A percentile compares a stretch with the other conserved stretches of the same genome.
Conservation (phyloP, 2,888 invertebrate genomes). For the Sabatieria punctata region DNA sequence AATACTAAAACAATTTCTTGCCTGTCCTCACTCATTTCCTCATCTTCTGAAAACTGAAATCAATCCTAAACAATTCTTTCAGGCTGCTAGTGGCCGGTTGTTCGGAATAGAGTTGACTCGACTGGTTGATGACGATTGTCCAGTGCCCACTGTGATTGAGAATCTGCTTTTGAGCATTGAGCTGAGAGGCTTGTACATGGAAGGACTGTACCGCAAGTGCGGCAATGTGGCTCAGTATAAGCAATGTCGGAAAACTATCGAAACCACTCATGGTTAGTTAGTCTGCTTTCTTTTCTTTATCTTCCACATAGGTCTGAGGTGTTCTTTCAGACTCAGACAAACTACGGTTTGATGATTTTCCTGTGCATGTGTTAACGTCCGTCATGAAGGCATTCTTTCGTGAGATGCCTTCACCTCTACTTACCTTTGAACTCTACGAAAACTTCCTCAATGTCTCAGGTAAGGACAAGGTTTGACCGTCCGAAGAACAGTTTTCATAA, state of each 20-base stretch:
- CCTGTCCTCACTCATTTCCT: no score
- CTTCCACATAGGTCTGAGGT: no score
- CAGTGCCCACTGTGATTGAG: slow-evolving; percentile 60
- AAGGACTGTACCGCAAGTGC: slow-evolving; percentile 79
- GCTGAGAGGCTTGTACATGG: slow-evolving; percentile 69
- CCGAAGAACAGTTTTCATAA: not conserved
- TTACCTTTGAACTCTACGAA: slow-evolving; percentile 82
- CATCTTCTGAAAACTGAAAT: no score
- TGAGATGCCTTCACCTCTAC: slow-evolving; percentile 77
- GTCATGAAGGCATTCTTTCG: slow-evolving; percentile 70
- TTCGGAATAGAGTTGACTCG: slow-evolving; percentile 63
- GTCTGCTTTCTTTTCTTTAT: no score
- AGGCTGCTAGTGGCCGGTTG: no score
- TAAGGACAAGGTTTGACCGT: slow-evolving; percentile 14
- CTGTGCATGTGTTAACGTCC: slow-evolving; percentile 73
- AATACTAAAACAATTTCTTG: no score
- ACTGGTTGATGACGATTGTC: slow-evolving; percentile 38
- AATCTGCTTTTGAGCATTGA: slow-evolving; percentile 72
- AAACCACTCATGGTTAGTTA: slow-evolving; percentile 33
- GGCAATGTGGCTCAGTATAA: slow-evolving; percentile 40
- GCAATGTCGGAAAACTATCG: slow-evolving; percentile 33
- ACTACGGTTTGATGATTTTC: slow-evolving; percentile 53
- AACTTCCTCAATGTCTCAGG: slow-evolving; percentile 71
- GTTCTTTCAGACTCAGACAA: slow-evolving; percentile 45
- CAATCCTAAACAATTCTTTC: no score